Percentiles rank a stretch among this genome's conserved stretches.
These are phyloP conservation scores for Molorchus minor DNA, from an alignment of 2,888 invertebrate species.

Conservation along the genomic window DNA sequence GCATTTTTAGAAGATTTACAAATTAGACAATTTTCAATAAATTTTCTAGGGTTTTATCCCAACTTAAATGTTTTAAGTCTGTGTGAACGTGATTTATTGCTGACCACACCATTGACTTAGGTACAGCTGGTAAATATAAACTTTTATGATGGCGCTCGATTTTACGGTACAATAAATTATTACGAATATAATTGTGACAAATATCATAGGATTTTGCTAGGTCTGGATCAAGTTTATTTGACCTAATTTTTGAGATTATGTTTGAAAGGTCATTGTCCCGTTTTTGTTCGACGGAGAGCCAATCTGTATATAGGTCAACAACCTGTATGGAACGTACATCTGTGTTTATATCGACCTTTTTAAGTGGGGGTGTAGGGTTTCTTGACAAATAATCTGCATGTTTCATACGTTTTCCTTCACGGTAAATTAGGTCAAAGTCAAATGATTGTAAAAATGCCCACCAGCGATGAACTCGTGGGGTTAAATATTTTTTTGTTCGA, in stretches of 20 bases:
- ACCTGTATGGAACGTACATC: neutral
- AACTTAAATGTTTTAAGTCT: slow-evolving; percentile 43
- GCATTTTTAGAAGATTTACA: slow-evolving; percentile 50
- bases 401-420: slow-evolving; percentile 23
- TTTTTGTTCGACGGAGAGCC: slow-evolving; percentile 35
- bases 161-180: slow-evolving; percentile 20
- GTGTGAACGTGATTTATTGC: slow-evolving; percentile 48
- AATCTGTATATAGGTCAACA: slow-evolving; percentile 23
- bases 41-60: slow-evolving; percentile 42
- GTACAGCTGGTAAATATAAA: slow-evolving; percentile 43
- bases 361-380: slow-evolving; percentile 19
- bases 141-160: slow-evolving; percentile 40
- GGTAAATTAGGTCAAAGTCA: slow-evolving; percentile 31
- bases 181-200: too few species aligned
- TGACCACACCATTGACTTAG: slow-evolving; percentile 41
- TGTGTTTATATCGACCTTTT: slow-evolving; percentile 3
- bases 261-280: slow-evolving; percentile 27
- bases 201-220: slow-evolving; percentile 19
- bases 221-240: slow-evolving; percentile 20
- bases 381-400: slow-evolving; percentile 29
- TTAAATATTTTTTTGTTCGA: slow-evolving; percentile 37
- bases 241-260: slow-evolving; percentile 20
- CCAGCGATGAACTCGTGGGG: slow-evolving; percentile 41
- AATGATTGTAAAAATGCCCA: slow-evolving; percentile 42
- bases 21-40: slow-evolving; percentile 51